These are phyloP conservation scores for Physeter macrocephalus DNA, from an alignment of 2,113 vertebrate genomes.

Conservation along the genomic window DNA sequence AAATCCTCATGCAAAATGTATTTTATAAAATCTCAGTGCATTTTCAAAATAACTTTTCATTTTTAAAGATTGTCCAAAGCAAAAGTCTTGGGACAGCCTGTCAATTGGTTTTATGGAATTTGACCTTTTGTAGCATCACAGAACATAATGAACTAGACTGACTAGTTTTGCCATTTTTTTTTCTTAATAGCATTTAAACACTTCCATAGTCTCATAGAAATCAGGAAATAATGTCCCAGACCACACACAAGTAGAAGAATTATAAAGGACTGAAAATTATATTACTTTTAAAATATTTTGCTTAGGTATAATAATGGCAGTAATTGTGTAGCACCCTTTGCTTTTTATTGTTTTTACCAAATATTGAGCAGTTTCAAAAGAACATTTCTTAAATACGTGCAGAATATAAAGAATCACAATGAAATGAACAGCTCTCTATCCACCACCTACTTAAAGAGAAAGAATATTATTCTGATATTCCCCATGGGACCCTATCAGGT, in stretches of 20 bases:
- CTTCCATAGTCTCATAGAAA: neutral
- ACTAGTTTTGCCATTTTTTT: neutral
- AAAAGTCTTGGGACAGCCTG: neutral
- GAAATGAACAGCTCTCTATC: neutral
- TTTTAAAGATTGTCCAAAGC: neutral
- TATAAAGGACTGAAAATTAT: neutral
- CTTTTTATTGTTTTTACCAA: neutral
- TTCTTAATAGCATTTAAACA: neutral
- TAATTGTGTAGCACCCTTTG: neutral
- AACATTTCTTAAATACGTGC: neutral
- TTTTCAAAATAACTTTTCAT: constrained; percentile 7
- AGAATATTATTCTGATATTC: neutral
- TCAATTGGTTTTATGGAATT: neutral
- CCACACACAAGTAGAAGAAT: neutral
- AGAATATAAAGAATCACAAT: neutral
- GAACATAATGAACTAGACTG: neutral
- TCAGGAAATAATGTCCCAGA: neutral
- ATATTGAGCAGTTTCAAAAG: neutral
- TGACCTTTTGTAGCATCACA: neutral
- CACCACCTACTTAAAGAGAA: neutral
- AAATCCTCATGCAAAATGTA: neutral
- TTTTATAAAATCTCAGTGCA: neutral
- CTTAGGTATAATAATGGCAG: neutral
- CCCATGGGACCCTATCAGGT: neutral
- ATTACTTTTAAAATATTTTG: neutral